Conservation (phyloP, 2,888 invertebrate species). For the Cacoxenus indagator region DNA sequence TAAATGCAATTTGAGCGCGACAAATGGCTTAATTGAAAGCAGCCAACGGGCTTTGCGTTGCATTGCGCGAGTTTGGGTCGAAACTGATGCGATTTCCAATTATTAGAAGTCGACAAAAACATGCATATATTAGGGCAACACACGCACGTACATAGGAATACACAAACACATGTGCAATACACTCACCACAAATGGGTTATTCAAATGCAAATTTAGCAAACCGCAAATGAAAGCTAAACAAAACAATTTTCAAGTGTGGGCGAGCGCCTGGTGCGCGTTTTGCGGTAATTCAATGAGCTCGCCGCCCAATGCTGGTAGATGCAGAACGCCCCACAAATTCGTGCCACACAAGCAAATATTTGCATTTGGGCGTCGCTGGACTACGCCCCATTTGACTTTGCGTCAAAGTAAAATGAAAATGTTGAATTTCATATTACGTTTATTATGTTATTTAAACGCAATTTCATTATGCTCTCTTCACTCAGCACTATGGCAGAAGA, state of each 20-base stretch:
- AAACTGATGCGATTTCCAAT: not conserved
- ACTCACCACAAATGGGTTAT: not conserved
- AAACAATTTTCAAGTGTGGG: not conserved
- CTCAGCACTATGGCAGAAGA: not conserved
- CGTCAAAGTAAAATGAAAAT: not conserved
- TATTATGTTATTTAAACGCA: not conserved
- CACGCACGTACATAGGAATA: not conserved
- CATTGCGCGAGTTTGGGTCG: not conserved
- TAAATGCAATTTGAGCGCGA: slow-evolving; percentile 45
- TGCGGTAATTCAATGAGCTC: not conserved
- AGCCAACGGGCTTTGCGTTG: not conserved
- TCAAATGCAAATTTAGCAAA: slow-evolving; percentile 13
- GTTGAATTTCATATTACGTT: not conserved
- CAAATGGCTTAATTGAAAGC: slow-evolving; percentile 21
- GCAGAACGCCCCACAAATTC: not conserved
- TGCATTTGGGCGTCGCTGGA: not conserved
- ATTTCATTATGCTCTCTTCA: not conserved
- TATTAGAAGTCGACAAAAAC: not conserved
- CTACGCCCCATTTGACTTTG: not conserved
- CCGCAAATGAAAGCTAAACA: slow-evolving; percentile 2
- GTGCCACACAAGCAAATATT: not conserved
- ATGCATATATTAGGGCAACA: not conserved
- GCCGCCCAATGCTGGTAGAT: not conserved
- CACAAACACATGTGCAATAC: not conserved
- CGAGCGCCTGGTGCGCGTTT: not conserved